Conservation (phyloP, 2,888 invertebrate species). For the Morpho achilles region DNA sequence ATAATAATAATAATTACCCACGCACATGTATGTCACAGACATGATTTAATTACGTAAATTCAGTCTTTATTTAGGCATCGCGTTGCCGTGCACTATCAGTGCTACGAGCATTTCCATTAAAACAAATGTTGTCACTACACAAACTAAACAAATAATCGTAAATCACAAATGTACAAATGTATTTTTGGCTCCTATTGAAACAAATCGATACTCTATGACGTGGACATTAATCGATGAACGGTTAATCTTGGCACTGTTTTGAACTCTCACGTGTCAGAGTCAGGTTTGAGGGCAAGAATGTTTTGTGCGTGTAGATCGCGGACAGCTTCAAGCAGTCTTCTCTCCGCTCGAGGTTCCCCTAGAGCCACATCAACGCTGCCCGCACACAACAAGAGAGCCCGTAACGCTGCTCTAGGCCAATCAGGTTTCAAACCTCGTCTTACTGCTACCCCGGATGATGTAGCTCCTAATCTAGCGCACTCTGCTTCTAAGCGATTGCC, state of each 20-base stretch:
- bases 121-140: slow-evolving; percentile 44
- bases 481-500: slow-evolving; percentile 82
- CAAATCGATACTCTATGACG: slow-evolving; percentile 36
- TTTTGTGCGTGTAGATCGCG: slow-evolving; percentile 86
- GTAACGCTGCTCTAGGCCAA: slow-evolving; percentile 84
- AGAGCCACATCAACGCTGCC: slow-evolving; percentile 90
- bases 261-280: slow-evolving; percentile 51
- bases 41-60: slow-evolving; percentile 62
- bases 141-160: slow-evolving; percentile 29
- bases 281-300: slow-evolving; percentile 77
- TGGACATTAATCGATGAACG: slow-evolving; percentile 37
- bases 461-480: slow-evolving; percentile 80
- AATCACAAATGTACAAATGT: slow-evolving; percentile 36
- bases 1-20: slow-evolving; percentile 40
- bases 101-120: slow-evolving; percentile 38
- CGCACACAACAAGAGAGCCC: slow-evolving; percentile 88
- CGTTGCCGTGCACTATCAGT: slow-evolving; percentile 41
- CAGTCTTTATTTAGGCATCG: slow-evolving; percentile 73
- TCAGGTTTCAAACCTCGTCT: slow-evolving; percentile 75
- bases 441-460: slow-evolving; percentile 73
- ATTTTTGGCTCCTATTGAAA: slow-evolving; percentile 53
- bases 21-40: slow-evolving; percentile 35
- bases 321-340: slow-evolving; percentile 85
- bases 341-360: slow-evolving; percentile 87
- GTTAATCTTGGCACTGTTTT: slow-evolving; percentile 47